Percentiles rank a stretch among this genome's conserved stretches.
These are phyloP conservation scores for Drosophila mulleri DNA, from an alignment of 2,888 invertebrate genomes.

Conservation along the genomic window DNA sequence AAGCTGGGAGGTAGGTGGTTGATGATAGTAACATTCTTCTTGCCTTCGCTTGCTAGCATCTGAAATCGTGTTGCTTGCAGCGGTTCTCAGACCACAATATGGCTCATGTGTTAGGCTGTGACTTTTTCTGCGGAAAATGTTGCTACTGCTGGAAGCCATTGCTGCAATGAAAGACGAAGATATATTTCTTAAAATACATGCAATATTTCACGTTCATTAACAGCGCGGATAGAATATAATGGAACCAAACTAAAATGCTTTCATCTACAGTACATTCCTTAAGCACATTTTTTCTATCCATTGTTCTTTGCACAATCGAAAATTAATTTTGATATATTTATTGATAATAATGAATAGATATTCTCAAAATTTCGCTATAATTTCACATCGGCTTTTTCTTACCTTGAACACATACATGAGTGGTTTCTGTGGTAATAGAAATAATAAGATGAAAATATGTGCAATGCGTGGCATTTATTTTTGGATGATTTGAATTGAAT, in stretches of 20 bases:
- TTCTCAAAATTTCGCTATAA: neutral
- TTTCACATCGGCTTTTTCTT: neutral
- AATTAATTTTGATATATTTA: neutral
- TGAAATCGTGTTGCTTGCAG: conserved; percentile 44
- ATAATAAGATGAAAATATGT: too few relatives aligned
- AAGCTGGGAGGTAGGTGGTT: conserved; percentile 70
- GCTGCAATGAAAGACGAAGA: conserved; percentile 68
- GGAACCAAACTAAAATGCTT: neutral
- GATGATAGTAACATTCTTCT: conserved; percentile 73
- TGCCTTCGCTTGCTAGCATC: conserved; percentile 52
- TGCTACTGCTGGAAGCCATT: conserved; percentile 83
- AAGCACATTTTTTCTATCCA: neutral
- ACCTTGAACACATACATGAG: too few relatives aligned
- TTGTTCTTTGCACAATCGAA: too few relatives aligned
- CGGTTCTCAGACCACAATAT: conserved; percentile 70
- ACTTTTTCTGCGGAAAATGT: conserved; percentile 61
- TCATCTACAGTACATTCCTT: neutral
- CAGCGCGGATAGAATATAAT: neutral
- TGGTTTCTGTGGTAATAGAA: too few relatives aligned
- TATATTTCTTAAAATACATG: conserved; percentile 4
- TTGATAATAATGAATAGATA: neutral
- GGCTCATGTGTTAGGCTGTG: conserved; percentile 68
- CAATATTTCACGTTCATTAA: neutral
- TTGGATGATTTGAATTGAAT: too few relatives aligned
- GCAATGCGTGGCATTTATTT: too few relatives aligned